Conservation (phyloP, 2,888 invertebrate genomes). For the Callyntrura sp. region DNA sequence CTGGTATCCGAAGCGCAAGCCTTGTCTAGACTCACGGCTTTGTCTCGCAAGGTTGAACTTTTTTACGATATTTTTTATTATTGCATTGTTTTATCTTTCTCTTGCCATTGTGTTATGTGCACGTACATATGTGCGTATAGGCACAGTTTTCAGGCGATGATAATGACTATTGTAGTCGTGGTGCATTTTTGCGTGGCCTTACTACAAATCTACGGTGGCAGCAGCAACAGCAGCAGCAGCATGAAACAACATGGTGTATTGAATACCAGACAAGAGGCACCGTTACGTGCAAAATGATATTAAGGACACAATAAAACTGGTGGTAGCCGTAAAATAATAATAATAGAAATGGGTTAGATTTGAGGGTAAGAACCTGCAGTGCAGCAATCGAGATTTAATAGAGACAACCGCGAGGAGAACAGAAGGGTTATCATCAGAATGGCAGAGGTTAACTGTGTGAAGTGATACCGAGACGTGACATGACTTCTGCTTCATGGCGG, state of each 20-base stretch:
- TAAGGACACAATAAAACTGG: neutral
- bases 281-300: slow-evolving; percentile 40
- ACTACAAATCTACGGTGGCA: neutral
- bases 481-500: neutral
- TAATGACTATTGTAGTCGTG: neutral
- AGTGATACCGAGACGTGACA: slow-evolving; percentile 29
- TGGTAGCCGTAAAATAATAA: neutral
- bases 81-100: slow-evolving; percentile 36
- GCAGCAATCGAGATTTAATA: neutral
- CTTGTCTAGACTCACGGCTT: no score
- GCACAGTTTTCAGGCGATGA: neutral
- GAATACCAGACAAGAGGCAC: neutral
- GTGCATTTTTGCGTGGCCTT: slow-evolving; percentile 13
- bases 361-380: slow-evolving; percentile 26
- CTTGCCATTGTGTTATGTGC: neutral
- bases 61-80: slow-evolving; percentile 52
- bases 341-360: slow-evolving; percentile 1
- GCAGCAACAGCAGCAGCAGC: neutral
- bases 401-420: neutral
- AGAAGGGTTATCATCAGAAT: neutral
- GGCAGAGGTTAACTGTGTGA: slow-evolving; percentile 21
- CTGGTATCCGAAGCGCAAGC: no score
- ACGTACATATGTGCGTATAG: neutral
- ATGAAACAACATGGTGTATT: neutral
- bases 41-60: neutral